Percentiles rank a stretch among this genome's conserved stretches.
These are phyloP conservation scores for Pedionomus torquatus DNA, from an alignment of 2,113 vertebrate species.

Conservation along the genomic window DNA sequence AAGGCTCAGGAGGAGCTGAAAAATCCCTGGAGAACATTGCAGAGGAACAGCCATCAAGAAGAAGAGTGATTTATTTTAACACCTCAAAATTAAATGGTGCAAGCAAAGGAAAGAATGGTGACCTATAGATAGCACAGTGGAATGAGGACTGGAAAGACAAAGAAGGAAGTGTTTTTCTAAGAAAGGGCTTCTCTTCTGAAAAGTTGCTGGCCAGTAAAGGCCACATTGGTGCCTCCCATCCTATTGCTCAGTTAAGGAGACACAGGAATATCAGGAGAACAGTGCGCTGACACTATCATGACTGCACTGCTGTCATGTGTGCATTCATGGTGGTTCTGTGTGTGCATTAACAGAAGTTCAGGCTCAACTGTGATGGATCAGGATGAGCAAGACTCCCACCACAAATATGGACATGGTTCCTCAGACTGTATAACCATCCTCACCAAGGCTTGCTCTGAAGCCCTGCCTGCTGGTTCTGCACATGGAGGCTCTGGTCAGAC, in stretches of 20 bases:
- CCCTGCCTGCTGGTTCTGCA: background rate
- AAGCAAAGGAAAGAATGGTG: background rate
- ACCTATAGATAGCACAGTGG: background rate
- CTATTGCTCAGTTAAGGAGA: background rate
- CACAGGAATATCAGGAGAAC: background rate
- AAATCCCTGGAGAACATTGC: background rate
- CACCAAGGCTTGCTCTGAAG: background rate
- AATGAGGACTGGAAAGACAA: background rate
- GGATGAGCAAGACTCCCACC: background rate
- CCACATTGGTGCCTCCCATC: rapidly evolving
- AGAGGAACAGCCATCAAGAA: rapidly evolving
- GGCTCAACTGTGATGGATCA: background rate
- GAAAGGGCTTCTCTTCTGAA: background rate
- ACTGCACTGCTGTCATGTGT: background rate
- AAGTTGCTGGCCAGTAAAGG: background rate
- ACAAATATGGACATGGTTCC: background rate
- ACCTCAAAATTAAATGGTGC: background rate
- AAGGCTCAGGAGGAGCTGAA: background rate
- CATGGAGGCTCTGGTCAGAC: background rate
- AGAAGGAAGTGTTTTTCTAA: background rate
- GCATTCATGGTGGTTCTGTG: background rate
- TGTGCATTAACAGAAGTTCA: background rate
- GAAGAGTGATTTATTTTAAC: background rate
- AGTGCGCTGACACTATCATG: background rate
- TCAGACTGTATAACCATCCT: background rate